phyloP scores from a whole-genome alignment of 2,797 vertebrate genomes.

The Pitangus sulphuratus region DNA sequence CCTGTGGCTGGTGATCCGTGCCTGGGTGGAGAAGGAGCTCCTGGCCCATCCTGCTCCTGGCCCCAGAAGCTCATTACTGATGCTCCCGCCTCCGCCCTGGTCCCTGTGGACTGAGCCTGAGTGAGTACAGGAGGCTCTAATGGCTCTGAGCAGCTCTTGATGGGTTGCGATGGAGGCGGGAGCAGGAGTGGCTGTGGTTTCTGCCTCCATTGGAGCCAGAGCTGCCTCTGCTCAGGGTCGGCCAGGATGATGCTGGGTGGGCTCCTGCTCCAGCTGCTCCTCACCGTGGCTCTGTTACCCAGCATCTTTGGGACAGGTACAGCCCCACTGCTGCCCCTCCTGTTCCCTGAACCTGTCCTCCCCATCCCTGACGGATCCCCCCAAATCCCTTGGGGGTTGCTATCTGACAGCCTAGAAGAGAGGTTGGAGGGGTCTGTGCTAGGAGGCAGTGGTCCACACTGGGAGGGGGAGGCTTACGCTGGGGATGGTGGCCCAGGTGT shows the following conservation, averaged over 20 bases:
- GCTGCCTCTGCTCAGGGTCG: slow-evolving; percentile 21
- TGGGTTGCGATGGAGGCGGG: slow-evolving; percentile 64
- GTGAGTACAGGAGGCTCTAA: slow-evolving; percentile 63
- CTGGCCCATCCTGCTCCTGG: accelerated
- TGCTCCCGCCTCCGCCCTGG: not conserved
- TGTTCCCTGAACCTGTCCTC: not conserved
- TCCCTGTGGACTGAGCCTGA: slow-evolving; percentile 26
- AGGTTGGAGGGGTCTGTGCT: not conserved
- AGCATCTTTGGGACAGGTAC: slow-evolving; percentile 59
- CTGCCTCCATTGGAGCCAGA: slow-evolving; percentile 23
- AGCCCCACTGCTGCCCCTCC: not conserved
- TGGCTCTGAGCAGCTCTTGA: slow-evolving; percentile 47
- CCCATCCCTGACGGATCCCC: not conserved
- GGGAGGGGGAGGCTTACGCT: accelerated
- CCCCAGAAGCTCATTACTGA: slow-evolving; percentile 18
- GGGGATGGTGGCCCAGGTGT: not conserved
- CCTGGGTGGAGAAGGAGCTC: not conserved
- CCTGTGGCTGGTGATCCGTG: accelerated
- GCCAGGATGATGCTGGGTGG: slow-evolving; percentile 49
- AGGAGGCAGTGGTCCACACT: accelerated
- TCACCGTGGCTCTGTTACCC: not conserved
- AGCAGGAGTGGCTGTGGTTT: slow-evolving; percentile 70
- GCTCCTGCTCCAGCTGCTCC: slow-evolving; percentile 42
- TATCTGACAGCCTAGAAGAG: accelerated
- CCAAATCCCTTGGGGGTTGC: not conserved